These are phyloP conservation scores for Rostratula benghalensis DNA, from an alignment of 2,113 vertebrate genomes.

Conservation along the genomic window DNA sequence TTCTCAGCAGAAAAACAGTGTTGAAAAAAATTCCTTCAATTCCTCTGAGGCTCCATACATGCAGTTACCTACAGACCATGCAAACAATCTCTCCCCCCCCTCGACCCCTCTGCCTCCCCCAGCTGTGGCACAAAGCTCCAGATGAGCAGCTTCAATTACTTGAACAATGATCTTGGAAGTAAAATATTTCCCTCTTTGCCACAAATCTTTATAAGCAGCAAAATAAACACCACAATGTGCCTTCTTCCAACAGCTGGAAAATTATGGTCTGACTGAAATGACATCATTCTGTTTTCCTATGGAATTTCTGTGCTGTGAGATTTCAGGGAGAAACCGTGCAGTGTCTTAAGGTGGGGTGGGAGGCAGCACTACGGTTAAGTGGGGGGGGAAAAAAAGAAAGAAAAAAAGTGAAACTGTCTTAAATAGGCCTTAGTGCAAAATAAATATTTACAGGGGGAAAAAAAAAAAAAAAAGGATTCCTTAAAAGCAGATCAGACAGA, in stretches of 20 bases:
- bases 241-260: slow-evolving; percentile 68
- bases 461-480: neutral
- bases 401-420: neutral
- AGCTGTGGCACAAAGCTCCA: neutral
- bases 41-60: neutral
- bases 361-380: neutral
- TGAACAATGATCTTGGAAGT: slow-evolving; percentile 64
- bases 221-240: slow-evolving; percentile 61
- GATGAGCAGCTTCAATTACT: slow-evolving; percentile 38
- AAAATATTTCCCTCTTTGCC: slow-evolving; percentile 51
- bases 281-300: slow-evolving; percentile 55
- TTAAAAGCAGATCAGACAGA: neutral
- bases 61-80: neutral
- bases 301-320: slow-evolving; percentile 30
- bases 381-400: neutral
- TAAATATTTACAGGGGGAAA: neutral
- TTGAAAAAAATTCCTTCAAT: neutral
- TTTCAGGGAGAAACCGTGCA: neutral
- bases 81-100: accelerated
- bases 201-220: slow-evolving; percentile 63
- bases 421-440: neutral
- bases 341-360: neutral
- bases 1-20: neutral
- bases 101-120: neutral
- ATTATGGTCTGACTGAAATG: slow-evolving; percentile 60